Base-by-base conservation (phyloP, 2,797 vertebrate species). In the Simalia tracyae region DNA sequence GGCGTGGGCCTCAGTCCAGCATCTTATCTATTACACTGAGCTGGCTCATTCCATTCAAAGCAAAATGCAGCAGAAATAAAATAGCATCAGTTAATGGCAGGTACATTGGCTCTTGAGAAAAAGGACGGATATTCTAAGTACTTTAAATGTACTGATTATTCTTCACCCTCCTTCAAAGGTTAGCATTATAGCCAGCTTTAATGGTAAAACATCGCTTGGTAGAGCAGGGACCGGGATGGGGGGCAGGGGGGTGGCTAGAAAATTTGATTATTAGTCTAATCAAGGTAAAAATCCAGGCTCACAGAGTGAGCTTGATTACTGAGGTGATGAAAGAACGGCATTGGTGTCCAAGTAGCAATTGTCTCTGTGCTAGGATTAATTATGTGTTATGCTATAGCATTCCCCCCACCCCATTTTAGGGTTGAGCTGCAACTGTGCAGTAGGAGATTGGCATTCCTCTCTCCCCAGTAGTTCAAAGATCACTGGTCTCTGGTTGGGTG, bases 191-290 rank as follows among this genome's bases (percentile, higher is more conserved):
- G 85, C 81, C 88, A 91, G 68, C 87, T 96, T 96, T 93, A 86
- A 94, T 94, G 81, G 15, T 89, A 91, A 94, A 81, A 63, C 61
- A n/a, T 92, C 86, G 60, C 31, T 91, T 1, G 84, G 60, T 92
- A 87, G 92, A 5, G 36, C 17, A 24, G 28, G 92, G 93, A 94
- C 93, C 96, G 92, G 94, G 95, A 93, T 97, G 94, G 15, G 91
- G 93, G 94, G 91, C 96, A 93, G 94, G 95, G 93, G 96, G 94
- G 90, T 95, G 91, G 89, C 88, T 90, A 95, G 93, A 94, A 91
- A 89, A 63, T 95, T 95, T 96, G 92, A 95, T 95, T 94, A 97
- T 96, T 95, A 96, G 95, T 87, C 95, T 97, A 97, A 98, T 97
- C 96, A 98, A 92, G 94, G 50, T 92, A 96, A 68, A 89, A 93